Base-by-base conservation (phyloP, 2,888 invertebrate species). In the Metallyticus violacea region DNA sequence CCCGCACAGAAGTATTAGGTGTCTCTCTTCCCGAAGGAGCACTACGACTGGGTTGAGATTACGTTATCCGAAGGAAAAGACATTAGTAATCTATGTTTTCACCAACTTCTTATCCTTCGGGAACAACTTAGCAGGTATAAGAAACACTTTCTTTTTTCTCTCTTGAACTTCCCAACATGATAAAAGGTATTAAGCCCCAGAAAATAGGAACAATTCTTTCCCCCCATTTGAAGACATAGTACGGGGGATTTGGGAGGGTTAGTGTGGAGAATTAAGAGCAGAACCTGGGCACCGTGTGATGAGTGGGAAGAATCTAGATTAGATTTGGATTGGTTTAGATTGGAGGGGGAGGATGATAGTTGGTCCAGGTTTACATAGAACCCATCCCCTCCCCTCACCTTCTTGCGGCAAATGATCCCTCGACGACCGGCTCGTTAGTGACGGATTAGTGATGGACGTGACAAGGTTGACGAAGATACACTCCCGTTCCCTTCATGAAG, bases 391-490 rank as follows among this genome's bases (percentile, higher is more conserved):
- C 77, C 85, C 87, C 26, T 40, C 40, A 40, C 40, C 40, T 40
- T 40, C 40, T 40, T 40, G 25, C 78, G 30, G n/a, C 85, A 77
- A 84, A 82, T 82, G 86, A 86, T 86, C 82, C 86, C 77, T 84
- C 86, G 90, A 89, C 90, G 90, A 90, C 89, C 90, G 92, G 92
- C 93, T 93, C 93, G 92, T 93, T 93, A 93, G 92, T 92, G 92
- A 92, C 91, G 92, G 93, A 93, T 93, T 93, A 93, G 92, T 91
- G 91, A 90, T 91, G 92, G 92, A 92, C 93, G 93, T 93, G 92
- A 86, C 85, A 29, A 26, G 88, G 29, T 82, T 87, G 84, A 27
- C 27, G 87, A 86, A 77, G 77, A 30, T 28, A 29, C 26, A 25
- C 62, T 40, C 40, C 40, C 9, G 3, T 9, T 40, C 40, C 40